Percentiles rank a stretch among this genome's conserved stretches.
phyloP scores from a whole-genome alignment of 1,140 invertebrate genomes.

The Hyles euphorbiae region DNA sequence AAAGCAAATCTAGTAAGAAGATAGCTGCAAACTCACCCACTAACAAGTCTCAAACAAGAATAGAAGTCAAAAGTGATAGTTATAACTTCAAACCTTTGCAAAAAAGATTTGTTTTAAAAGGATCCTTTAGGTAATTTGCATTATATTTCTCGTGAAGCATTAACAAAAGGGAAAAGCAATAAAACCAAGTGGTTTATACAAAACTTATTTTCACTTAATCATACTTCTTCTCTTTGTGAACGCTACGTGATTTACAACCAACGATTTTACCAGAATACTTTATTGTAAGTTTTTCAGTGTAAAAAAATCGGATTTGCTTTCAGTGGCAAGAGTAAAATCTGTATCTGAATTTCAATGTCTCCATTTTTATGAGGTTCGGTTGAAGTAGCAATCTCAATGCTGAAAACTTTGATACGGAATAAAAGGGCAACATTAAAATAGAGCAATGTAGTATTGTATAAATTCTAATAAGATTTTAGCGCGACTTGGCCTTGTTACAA shows the following conservation, averaged over 20 bases:
- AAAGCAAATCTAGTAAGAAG: too few relatives aligned
- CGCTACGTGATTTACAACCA: conserved; percentile 8
- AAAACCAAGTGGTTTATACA: background rate
- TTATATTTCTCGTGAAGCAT: background rate
- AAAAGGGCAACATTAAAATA: background rate
- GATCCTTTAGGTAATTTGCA: background rate
- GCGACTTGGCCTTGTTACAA: too few relatives aligned
- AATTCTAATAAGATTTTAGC: too few relatives aligned
- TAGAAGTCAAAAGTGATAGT: conserved; percentile 4
- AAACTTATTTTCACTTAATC: background rate
- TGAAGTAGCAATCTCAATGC: conserved; percentile 8
- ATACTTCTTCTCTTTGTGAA: conserved; percentile 2
- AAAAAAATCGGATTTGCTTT: background rate
- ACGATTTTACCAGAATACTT: conserved; percentile 1
- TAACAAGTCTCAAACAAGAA: background rate
- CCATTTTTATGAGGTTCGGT: conserved; percentile 7
- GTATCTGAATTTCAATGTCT: conserved; percentile 6
- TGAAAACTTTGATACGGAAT: conserved; percentile 2
- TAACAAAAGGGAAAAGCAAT: conserved; percentile 1
- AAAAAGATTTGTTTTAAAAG: conserved; percentile 3
- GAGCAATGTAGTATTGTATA: too few relatives aligned
- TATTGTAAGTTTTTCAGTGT: background rate
- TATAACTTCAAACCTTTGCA: background rate
- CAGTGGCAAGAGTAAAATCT: background rate
- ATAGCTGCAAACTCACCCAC: background rate